phyloP scores from a whole-genome alignment of 2,888 invertebrate genomes.

The Dasypogon diadema region DNA sequence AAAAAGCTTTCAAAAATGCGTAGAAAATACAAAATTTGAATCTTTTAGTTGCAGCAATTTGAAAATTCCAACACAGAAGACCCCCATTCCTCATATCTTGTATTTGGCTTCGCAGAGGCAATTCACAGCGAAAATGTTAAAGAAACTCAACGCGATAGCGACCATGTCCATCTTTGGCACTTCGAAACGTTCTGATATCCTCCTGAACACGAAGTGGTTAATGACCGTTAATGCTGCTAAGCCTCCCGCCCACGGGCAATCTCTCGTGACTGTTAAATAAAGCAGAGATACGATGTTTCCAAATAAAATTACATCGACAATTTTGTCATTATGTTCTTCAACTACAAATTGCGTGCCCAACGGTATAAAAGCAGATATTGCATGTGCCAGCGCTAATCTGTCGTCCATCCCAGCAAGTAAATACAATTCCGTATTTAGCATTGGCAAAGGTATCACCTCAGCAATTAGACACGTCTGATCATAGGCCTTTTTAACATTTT shows the following conservation, averaged over 20 bases:
- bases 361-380: constrained; percentile 53
- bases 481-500: constrained; percentile 39
- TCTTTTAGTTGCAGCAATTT: constrained; percentile 16
- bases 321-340: constrained; percentile 36
- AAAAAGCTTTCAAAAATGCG: constrained; percentile 14
- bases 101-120: constrained; percentile 39
- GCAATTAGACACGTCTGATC: constrained; percentile 54
- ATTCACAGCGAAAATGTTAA: constrained; percentile 57
- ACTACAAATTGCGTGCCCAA: constrained; percentile 46
- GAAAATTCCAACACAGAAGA: neutral
- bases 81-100: neutral
- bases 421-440: constrained; percentile 57
- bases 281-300: constrained; percentile 56
- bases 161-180: constrained; percentile 57
- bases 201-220: constrained; percentile 57
- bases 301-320: constrained; percentile 52
- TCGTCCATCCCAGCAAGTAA: constrained; percentile 26
- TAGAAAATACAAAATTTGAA: constrained; percentile 30
- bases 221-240: constrained; percentile 55
- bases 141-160: constrained; percentile 58
- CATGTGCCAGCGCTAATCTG: constrained; percentile 52
- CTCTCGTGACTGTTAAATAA: constrained; percentile 53
- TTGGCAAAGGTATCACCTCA: constrained; percentile 56
- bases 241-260: constrained; percentile 58
- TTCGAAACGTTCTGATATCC: constrained; percentile 49